These are phyloP conservation scores for Rhadinocentrus ornatus DNA, from an alignment of 2,797 vertebrate genomes.

Conservation along the genomic window DNA sequence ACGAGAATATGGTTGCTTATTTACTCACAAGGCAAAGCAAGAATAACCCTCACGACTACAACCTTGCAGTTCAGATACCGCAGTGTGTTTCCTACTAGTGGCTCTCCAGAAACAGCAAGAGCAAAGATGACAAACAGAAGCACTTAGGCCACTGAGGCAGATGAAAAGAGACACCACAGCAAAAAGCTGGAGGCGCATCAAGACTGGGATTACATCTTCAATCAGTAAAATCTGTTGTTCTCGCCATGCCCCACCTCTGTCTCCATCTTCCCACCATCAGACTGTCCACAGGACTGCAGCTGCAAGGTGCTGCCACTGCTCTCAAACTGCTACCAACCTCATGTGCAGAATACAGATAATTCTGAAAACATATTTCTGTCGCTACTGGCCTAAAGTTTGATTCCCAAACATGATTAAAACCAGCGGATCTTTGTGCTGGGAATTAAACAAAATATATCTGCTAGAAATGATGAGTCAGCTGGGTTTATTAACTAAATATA, in stretches of 20 bases:
- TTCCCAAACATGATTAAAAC: background rate
- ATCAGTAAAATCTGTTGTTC: constrained; percentile 22
- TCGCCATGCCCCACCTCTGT: constrained; percentile 11
- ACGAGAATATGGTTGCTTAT: too few species aligned
- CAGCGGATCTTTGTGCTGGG: background rate
- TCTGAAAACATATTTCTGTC: background rate
- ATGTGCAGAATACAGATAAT: background rate
- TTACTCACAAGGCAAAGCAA: background rate
- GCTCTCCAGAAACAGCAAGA: background rate
- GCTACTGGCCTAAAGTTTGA: background rate
- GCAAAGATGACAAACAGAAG: background rate
- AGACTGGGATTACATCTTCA: constrained; percentile 27
- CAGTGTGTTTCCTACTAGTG: background rate
- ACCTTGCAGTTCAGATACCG: background rate
- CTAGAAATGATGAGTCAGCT: background rate
- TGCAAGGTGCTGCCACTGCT: background rate
- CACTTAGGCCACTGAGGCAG: background rate
- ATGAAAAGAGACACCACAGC: constrained; percentile 16
- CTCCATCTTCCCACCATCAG: constrained; percentile 10
- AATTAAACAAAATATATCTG: background rate
- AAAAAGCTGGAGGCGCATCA: constrained; percentile 5
- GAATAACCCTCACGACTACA: background rate
- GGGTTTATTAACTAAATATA: too few species aligned
- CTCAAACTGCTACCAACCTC: background rate
- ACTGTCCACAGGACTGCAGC: background rate